Percentiles rank a stretch among this genome's conserved stretches.
phyloP scores from a whole-genome alignment of 1,140 invertebrate species.

The Scaptodrosophila lebanonensis region DNA sequence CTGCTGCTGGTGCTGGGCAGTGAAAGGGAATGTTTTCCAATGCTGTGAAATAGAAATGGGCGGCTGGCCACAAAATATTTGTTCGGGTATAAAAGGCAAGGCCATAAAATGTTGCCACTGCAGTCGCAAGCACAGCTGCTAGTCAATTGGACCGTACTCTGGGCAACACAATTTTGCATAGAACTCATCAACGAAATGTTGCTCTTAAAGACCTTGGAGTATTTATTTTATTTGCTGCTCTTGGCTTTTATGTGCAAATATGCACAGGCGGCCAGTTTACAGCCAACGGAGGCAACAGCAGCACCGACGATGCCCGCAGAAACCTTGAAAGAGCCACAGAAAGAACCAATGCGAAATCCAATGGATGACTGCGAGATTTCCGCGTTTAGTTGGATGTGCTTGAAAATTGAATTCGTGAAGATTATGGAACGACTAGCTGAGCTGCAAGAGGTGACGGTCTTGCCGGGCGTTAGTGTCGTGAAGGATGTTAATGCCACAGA shows the following conservation, averaged over 20 bases:
- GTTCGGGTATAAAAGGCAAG: constrained; percentile 50
- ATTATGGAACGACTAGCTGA: constrained; percentile 85
- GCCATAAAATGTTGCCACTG: constrained; percentile 47
- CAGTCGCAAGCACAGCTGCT: constrained; percentile 38
- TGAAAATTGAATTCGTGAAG: constrained; percentile 88
- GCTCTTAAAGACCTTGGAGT: constrained; percentile 61
- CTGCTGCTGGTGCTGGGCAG: constrained; percentile 28
- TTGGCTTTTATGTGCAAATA: constrained; percentile 63
- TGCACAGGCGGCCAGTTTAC: constrained; percentile 49
- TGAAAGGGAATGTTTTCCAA: constrained; percentile 53
- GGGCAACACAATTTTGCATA: too few species aligned
- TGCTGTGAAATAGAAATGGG: constrained; percentile 20
- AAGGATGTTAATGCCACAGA: constrained; percentile 81
- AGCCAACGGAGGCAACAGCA: constrained; percentile 26
- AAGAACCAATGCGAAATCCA: constrained; percentile 7
- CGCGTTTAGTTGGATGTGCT: constrained; percentile 85
- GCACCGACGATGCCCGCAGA: constrained; percentile 11
- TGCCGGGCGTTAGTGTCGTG: constrained; percentile 85
- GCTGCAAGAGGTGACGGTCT: constrained; percentile 76
- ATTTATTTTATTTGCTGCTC: constrained; percentile 58
- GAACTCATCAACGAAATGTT: constrained; percentile 44
- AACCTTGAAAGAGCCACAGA: constrained; percentile 29
- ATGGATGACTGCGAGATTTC: constrained; percentile 80
- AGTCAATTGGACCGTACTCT: constrained; percentile 31
- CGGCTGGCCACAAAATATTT: not conserved